Base-by-base conservation (phyloP, 2,888 invertebrate genomes). In the Thera britannica region DNA sequence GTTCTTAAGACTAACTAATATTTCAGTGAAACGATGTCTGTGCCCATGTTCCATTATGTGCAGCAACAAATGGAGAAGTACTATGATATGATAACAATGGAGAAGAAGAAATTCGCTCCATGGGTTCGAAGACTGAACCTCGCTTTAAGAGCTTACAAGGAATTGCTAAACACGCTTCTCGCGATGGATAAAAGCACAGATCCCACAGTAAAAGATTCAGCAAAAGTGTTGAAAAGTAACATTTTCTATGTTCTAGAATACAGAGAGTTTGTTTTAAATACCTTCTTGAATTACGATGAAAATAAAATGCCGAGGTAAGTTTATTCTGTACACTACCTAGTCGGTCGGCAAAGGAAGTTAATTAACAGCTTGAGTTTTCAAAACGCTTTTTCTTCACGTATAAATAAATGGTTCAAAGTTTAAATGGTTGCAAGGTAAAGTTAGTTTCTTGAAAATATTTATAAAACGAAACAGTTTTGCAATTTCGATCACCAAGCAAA, bases 201-300 rank as follows among this genome's bases (percentile, higher is more conserved):
- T 83, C 89, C 91, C 49, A 94, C 95, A 36, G 96, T 98, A 1
- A 94, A 95, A 75, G 96, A 97, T 64, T 97, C 97, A 12, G 96
- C 98, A 52, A 96, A 96, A 90, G 97, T 98, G 79, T 96, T 99
- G 75, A 97, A 98, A 89, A 97, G 97, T 88, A 98, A 97, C 87
- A 96, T 98, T 74, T 98, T 99, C 90, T 99, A 99, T 90, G 97
- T 98, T 57, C 94, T 97, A 78, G 99, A 99, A 89, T 99, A 99
- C 88, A 95, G 99, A 73, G 99, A 99, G 89, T 96, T 98, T 76
- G 95, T 98, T 81, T 92, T 98, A 66, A 95, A 95, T 61, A 95
- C 98, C 75, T 91, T 99, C 79, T 94, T 97, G 75, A 96, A 95
- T 80, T 99, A 96, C 90, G 97, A 98, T 83, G 97, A 98, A 82